Evolutionary conservation across 2,888 invertebrate genomes (phyloP), one percentile per base, ranked within the genome.

Genomic region (Pterostichus niger): DNA sequence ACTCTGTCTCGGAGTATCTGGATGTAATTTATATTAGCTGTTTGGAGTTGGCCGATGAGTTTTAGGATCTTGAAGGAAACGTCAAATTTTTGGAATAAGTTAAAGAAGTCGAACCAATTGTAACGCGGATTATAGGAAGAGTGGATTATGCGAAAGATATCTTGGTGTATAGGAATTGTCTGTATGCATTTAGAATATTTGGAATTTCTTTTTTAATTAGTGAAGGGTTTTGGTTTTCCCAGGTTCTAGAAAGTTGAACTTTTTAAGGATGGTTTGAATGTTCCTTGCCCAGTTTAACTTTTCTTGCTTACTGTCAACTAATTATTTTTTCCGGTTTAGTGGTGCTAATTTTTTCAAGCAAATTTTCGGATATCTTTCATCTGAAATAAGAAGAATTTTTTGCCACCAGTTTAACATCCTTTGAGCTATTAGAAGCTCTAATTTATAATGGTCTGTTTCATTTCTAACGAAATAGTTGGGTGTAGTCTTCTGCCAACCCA

Each of bases 1-100:
- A 3, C 3, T 1, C 24, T 3, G 24, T 24, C 24, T 24, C 24
- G 1, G 24, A 24, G 3, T 24, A 24, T 24, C 24, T 24, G 24
- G 3, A 2, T 2, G 3, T 24, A 24, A 2, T 54, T 54, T 15
- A 5, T 15, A 15, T 15, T 15, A 17, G 59, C 59, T 17, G 59
- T 59, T 2, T 24, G 59, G 0, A 59, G 10, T 59, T 59, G 59
- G 31, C 17, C 9, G 6, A 59, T 59, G 17, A 59, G 59, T 31
- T 59, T 59, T 4, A 59, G 59, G 59, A 59, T 59, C 4, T 59
- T 59, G 11, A 59, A 59, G 2, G 59, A 24, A 59, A 24, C 6
- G 17, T 59, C 24, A 59, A 59, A 59, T 59, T 5, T 17, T 31
- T 17, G 59, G 59, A 59, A 59, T 59, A 17, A 9, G 24, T 15